Conservation (phyloP, 2,113 vertebrate genomes). For the Lasiurus cinereus region DNA sequence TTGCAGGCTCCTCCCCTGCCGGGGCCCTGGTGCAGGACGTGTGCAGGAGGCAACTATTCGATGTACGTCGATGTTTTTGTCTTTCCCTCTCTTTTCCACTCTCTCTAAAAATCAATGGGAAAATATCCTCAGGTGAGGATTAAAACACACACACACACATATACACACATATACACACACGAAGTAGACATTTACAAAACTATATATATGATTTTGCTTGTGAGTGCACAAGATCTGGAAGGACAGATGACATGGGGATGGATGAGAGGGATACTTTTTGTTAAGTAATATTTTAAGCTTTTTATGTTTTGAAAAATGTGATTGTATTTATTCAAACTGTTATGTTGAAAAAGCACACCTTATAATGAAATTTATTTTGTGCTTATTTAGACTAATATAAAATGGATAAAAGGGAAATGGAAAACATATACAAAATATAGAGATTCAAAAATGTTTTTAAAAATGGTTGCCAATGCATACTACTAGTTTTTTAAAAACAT, state of each 20-base stretch:
- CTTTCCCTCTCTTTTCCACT: too few species aligned
- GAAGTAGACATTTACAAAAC: neutral
- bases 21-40: too few species aligned
- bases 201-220: neutral
- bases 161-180: too few species aligned
- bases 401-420: neutral
- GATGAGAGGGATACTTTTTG: neutral
- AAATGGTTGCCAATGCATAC: neutral
- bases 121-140: too few species aligned
- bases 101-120: too few species aligned
- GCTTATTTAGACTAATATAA: neutral
- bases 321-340: conserved; percentile 4
- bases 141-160: too few species aligned
- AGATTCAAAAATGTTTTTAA: neutral
- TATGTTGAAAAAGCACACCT: neutral
- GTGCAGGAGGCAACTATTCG: too few species aligned
- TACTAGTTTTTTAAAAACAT: neutral
- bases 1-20: too few species aligned
- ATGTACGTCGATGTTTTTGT: too few species aligned
- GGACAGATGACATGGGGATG: neutral
- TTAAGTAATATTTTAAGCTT: neutral
- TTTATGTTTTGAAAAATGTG: neutral
- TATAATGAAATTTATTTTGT: conserved; percentile 40
- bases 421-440: conserved; percentile 1
- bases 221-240: neutral